phyloP scores from a whole-genome alignment of 2,888 invertebrate genomes.

The Andrena haemorrhoa region DNA sequence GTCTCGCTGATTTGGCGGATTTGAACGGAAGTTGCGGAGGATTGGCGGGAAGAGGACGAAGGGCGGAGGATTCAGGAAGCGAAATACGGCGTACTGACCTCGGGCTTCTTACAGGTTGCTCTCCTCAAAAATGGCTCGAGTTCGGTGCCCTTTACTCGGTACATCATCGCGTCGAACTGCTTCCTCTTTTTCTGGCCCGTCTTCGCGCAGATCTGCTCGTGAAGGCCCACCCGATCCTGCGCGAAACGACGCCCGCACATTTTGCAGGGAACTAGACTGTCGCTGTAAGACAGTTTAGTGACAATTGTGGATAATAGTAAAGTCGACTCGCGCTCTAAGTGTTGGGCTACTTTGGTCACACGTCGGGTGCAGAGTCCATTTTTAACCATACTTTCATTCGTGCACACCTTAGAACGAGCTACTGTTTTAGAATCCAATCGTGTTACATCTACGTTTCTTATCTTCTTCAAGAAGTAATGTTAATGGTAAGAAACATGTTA shows the following conservation, averaged over 20 bases:
- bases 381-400: too few species aligned
- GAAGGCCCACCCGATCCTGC: slow-evolving; percentile 92
- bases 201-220: slow-evolving; percentile 94
- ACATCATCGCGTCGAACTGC: slow-evolving; percentile 95
- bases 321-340: too few species aligned
- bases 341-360: too few species aligned
- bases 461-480: too few species aligned
- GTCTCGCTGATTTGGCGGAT: background rate
- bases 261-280: slow-evolving; percentile 87
- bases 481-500: too few species aligned
- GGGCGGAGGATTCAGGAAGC: background rate
- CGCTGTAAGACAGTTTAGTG: slow-evolving; percentile 62
- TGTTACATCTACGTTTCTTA: too few species aligned
- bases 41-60: background rate
- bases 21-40: background rate
- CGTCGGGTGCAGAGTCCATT: too few species aligned
- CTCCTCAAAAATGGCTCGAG: slow-evolving; percentile 91
- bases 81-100: slow-evolving; percentile 65
- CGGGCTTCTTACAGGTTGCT: slow-evolving; percentile 71
- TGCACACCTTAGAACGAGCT: too few species aligned
- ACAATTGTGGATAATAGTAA: too few species aligned
- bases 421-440: too few species aligned
- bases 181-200: slow-evolving; percentile 93
- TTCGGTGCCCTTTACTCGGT: slow-evolving; percentile 96
- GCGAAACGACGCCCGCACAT: slow-evolving; percentile 94